phyloP scores from a whole-genome alignment of 1,140 invertebrate genomes.

The Schmidtea mediterranea region DNA sequence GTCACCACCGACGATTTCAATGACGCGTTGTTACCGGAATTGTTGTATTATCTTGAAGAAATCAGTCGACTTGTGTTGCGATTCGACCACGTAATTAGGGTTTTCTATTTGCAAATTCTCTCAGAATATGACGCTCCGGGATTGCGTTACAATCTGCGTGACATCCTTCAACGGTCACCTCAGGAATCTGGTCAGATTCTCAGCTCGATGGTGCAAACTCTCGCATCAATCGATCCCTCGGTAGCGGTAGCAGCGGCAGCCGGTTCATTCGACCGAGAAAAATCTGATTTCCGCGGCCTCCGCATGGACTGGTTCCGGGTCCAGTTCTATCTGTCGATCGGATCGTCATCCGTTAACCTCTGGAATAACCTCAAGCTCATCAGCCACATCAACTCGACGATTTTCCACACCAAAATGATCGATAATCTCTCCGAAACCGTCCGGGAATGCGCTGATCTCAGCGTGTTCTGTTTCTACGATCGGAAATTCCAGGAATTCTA shows the following conservation, averaged over 20 bases:
- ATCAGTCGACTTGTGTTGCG: constrained; percentile 57
- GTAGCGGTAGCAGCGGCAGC: neutral
- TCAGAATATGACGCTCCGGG: constrained; percentile 69
- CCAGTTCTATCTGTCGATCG: constrained; percentile 62
- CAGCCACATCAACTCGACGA: constrained; percentile 63
- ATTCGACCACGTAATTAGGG: constrained; percentile 80
- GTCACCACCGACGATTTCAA: constrained; percentile 3
- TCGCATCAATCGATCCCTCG: neutral
- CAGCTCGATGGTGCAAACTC: constrained; percentile 47
- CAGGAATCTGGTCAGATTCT: constrained; percentile 36
- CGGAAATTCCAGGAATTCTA: constrained; percentile 91
- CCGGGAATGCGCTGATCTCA: constrained; percentile 78
- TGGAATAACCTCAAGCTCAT: constrained; percentile 61
- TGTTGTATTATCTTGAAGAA: constrained; percentile 93
- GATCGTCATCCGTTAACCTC: constrained; percentile 49
- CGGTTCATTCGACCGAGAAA: constrained; percentile 3
- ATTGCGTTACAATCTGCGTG: neutral
- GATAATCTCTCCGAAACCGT: constrained; percentile 90
- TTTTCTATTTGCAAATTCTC: constrained; percentile 88
- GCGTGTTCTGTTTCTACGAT: constrained; percentile 62
- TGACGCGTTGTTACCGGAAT: constrained; percentile 59
- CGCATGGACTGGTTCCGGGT: constrained; percentile 85
- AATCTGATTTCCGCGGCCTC: constrained; percentile 56
- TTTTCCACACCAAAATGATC: constrained; percentile 91
- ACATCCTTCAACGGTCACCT: neutral